phyloP scores from a whole-genome alignment of 2,113 vertebrate species.

The Eulacestoma nigropectus region DNA sequence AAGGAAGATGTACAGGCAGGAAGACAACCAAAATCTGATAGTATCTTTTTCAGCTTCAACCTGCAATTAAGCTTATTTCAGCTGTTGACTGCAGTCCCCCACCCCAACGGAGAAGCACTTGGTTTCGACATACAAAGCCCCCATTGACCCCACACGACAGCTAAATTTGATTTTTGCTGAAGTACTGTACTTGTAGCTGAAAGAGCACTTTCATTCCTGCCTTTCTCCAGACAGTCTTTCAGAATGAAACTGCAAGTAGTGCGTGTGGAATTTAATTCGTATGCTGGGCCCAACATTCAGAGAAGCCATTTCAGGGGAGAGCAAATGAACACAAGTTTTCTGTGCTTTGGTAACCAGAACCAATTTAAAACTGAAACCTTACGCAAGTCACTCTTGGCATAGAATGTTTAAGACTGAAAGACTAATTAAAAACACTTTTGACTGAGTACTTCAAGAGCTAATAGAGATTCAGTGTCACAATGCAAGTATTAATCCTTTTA shows the following conservation, averaged over 20 bases:
- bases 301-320: neutral
- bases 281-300: neutral
- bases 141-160: neutral
- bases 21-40: neutral
- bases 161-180: conserved; percentile 40
- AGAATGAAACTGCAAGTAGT: neutral
- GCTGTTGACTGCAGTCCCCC: neutral
- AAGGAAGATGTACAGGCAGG: neutral
- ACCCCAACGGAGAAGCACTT: neutral
- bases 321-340: neutral
- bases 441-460: neutral
- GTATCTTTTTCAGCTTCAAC: neutral
- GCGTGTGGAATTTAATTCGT: neutral
- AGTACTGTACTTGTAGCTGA: conserved; percentile 26
- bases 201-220: conserved; percentile 45
- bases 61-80: conserved; percentile 41
- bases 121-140: neutral
- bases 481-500: neutral
- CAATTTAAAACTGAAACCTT: neutral
- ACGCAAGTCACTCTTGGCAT: neutral
- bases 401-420: neutral
- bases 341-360: neutral
- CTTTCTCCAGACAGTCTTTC: conserved; percentile 27
- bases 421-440: neutral
- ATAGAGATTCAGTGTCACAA: neutral